Percentiles rank a stretch among this genome's conserved stretches.
phyloP scores from a whole-genome alignment of 1,140 invertebrate species.

The Euglossa dilemma region DNA sequence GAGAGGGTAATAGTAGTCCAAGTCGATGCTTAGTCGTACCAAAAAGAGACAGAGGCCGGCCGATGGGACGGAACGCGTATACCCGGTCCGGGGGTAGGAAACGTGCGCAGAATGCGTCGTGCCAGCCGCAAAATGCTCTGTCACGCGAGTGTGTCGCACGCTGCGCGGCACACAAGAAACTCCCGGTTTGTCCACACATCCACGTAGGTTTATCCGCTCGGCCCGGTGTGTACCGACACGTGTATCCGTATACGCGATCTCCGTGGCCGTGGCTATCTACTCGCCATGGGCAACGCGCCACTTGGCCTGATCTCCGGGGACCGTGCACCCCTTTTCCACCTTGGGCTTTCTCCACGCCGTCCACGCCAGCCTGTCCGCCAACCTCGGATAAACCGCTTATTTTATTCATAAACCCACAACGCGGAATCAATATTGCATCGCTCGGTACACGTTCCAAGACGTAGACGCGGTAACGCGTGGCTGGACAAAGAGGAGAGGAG shows the following conservation, averaged over 20 bases:
- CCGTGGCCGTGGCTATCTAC: slow-evolving; percentile 64
- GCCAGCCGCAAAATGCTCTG: slow-evolving; percentile 62
- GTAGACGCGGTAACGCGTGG: slow-evolving; percentile 2
- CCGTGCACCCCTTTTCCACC: slow-evolving; percentile 54
- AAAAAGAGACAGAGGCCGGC: slow-evolving; percentile 51
- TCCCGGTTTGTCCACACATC: neutral
- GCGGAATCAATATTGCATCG: slow-evolving; percentile 71
- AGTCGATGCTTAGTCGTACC: slow-evolving; percentile 54
- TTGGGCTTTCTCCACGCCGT: slow-evolving; percentile 50
- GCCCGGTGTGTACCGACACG: neutral
- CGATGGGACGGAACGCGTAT: slow-evolving; percentile 53
- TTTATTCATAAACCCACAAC: slow-evolving; percentile 73
- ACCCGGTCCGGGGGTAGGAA: slow-evolving; percentile 11
- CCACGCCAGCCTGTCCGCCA: slow-evolving; percentile 48
- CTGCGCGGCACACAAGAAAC: slow-evolving; percentile 19
- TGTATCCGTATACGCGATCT: neutral
- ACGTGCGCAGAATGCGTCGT: slow-evolving; percentile 72
- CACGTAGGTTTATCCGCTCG: neutral
- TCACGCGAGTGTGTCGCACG: slow-evolving; percentile 64
- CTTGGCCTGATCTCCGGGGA: slow-evolving; percentile 73
- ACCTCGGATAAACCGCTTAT: slow-evolving; percentile 71
- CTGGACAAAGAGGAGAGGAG: neutral
- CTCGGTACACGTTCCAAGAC: slow-evolving; percentile 17
- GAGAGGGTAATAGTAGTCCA: slow-evolving; percentile 50
- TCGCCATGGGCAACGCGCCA: slow-evolving; percentile 70